Percentiles rank a stretch among this genome's conserved stretches.
Conservation (phyloP, 2,797 vertebrate species). For the Tauraco hartlaubi region DNA sequence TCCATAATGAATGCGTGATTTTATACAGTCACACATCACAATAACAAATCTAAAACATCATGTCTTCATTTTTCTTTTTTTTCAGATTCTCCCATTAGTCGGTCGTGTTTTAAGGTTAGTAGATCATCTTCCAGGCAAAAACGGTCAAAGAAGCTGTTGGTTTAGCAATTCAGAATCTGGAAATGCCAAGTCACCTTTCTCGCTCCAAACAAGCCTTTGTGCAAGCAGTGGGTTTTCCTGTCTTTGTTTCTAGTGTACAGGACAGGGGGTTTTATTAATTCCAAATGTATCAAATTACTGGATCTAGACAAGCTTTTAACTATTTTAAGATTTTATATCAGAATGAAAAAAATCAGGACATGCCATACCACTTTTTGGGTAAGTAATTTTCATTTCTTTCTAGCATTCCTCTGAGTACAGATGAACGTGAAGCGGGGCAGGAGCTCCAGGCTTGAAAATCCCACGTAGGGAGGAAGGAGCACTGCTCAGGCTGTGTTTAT, state of each 20-base stretch:
- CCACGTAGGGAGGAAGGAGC: not conserved
- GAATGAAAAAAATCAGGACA: not conserved
- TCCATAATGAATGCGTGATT: not conserved
- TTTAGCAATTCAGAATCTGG: not conserved
- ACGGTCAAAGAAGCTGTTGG: not conserved
- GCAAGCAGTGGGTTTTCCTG: not conserved
- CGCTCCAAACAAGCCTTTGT: not conserved
- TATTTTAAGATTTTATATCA: not conserved
- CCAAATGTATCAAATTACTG: not conserved
- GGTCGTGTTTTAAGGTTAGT: not conserved
- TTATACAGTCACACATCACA: not conserved
- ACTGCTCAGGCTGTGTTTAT: not conserved
- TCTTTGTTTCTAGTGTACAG: not conserved
- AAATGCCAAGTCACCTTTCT: not conserved
- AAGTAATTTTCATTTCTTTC: not conserved
- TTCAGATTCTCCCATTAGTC: not conserved
- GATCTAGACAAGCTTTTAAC: not conserved
- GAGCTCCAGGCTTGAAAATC: not conserved
- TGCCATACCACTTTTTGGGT: not conserved
- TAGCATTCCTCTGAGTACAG: not conserved
- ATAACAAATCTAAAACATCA: not conserved
- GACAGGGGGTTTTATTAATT: not conserved
- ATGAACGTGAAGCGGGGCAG: not conserved
- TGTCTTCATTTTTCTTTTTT: not conserved
- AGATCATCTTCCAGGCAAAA: not conserved